A percentile compares a stretch with the other conserved stretches of the same genome.
Evolutionary conservation across 2,888 invertebrate genomes (phyloP).

Genomic region (Spodoptera picta): DNA sequence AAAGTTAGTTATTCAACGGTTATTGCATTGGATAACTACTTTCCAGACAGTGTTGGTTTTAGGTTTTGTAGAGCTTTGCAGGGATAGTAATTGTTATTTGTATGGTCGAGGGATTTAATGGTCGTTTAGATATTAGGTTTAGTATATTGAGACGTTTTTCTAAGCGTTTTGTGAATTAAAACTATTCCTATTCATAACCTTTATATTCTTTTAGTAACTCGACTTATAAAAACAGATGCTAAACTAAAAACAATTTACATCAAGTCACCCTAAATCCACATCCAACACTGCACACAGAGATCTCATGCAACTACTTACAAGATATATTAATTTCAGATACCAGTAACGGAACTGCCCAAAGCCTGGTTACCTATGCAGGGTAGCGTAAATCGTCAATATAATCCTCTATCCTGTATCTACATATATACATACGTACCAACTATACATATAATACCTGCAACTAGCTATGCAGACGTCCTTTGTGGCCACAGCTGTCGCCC

Average conservation of each 20-base stretch:
- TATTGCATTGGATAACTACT: slow-evolving; percentile 46
- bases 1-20: slow-evolving; percentile 35
- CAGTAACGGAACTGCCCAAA: neutral
- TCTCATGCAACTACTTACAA: slow-evolving; percentile 1
- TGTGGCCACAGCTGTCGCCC: slow-evolving; percentile 47
- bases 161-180: too few relatives aligned
- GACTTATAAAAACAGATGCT: too few relatives aligned
- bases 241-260: too few relatives aligned
- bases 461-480: slow-evolving; percentile 42
- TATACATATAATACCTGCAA: slow-evolving; percentile 8
- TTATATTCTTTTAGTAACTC: too few relatives aligned
- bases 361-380: neutral
- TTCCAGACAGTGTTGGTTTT: slow-evolving; percentile 41
- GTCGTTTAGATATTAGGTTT: neutral
- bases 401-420: slow-evolving; percentile 1
- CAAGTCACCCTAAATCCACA: neutral
- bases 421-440: neutral
- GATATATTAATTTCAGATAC: too few relatives aligned
- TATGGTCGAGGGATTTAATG: neutral
- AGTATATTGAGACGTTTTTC: too few relatives aligned
- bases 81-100: slow-evolving; percentile 16
- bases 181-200: too few relatives aligned
- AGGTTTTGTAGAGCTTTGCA: slow-evolving; percentile 15
- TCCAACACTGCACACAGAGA: neutral
- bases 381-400: slow-evolving; percentile 7